These are phyloP conservation scores for Thera obeliscata DNA, from an alignment of 2,888 invertebrate species.

Conservation along the genomic window DNA sequence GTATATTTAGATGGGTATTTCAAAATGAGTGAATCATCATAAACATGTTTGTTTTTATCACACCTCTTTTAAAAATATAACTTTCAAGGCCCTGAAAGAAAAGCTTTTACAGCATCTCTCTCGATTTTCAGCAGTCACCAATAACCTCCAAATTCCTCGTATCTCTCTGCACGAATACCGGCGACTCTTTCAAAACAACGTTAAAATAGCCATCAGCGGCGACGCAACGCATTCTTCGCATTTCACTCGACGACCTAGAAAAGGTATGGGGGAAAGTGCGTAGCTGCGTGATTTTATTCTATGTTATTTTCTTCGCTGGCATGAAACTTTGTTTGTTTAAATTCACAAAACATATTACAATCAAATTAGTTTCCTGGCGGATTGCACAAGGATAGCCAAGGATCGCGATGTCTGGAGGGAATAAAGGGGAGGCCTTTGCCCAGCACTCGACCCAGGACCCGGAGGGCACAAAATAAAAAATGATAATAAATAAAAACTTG, in stretches of 20 bases:
- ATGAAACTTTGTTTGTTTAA: too few relatives aligned
- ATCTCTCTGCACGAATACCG: constrained; percentile 30
- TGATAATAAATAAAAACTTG: too few relatives aligned
- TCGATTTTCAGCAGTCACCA: constrained; percentile 19
- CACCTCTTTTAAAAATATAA: background rate
- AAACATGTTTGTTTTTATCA: constrained; percentile 7
- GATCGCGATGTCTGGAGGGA: too few relatives aligned
- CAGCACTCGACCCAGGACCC: too few relatives aligned
- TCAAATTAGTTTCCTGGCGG: too few relatives aligned
- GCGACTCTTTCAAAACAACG: constrained; percentile 46
- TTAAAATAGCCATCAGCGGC: constrained; percentile 43
- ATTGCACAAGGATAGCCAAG: too few relatives aligned
- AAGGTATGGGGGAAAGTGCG: constrained; percentile 29
- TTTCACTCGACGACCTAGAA: constrained; percentile 38
- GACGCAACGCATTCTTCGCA: constrained; percentile 42
- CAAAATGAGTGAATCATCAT: constrained; percentile 15
- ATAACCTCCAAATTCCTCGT: constrained; percentile 20
- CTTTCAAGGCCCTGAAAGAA: constrained; percentile 1
- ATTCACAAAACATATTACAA: too few relatives aligned
- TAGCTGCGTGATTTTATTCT: constrained; percentile 4
- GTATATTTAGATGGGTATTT: constrained; percentile 30
- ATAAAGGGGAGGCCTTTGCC: too few relatives aligned
- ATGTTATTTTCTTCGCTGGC: background rate
- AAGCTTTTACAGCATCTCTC: constrained; percentile 5
- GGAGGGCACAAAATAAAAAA: too few relatives aligned